Conservation (phyloP, 2,888 invertebrate species). For the Dorcus parallelipipedus region DNA sequence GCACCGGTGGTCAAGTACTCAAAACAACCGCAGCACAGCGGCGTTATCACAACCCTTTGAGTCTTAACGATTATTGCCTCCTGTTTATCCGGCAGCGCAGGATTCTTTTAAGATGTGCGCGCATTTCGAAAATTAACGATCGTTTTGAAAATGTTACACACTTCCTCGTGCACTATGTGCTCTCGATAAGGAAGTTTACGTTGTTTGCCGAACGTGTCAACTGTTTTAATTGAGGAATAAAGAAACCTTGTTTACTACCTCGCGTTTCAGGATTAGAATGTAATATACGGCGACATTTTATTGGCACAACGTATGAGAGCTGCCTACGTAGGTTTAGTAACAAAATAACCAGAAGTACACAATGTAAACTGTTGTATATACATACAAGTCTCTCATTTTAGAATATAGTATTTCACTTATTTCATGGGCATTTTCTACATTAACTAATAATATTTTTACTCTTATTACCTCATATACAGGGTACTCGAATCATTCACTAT, state of each 20-base stretch:
- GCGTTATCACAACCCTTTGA: conserved; percentile 23
- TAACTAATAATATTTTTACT: too few relatives aligned
- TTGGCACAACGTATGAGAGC: too few relatives aligned
- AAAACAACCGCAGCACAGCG: conserved; percentile 27
- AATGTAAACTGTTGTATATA: too few relatives aligned
- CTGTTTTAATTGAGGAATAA: not conserved
- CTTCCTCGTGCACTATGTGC: not conserved
- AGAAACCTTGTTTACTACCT: not conserved
- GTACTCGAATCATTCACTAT: too few relatives aligned
- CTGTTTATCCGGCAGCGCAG: conserved; percentile 22
- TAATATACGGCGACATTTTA: not conserved
- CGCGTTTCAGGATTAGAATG: not conserved
- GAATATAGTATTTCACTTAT: too few relatives aligned
- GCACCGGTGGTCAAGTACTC: conserved; percentile 27
- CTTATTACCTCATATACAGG: too few relatives aligned
- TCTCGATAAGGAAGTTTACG: not conserved
- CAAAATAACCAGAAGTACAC: too few relatives aligned
- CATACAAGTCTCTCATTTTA: too few relatives aligned
- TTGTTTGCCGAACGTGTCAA: not conserved
- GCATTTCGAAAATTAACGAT: conserved; percentile 18
- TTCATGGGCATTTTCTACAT: too few relatives aligned
- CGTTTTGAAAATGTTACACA: conserved; percentile 17
- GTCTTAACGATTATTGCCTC: conserved; percentile 26
- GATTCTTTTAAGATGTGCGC: conserved; percentile 10
- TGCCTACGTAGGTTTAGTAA: too few relatives aligned